Conservation (phyloP, 2,113 vertebrate species). For the Theristicus caerulescens region DNA sequence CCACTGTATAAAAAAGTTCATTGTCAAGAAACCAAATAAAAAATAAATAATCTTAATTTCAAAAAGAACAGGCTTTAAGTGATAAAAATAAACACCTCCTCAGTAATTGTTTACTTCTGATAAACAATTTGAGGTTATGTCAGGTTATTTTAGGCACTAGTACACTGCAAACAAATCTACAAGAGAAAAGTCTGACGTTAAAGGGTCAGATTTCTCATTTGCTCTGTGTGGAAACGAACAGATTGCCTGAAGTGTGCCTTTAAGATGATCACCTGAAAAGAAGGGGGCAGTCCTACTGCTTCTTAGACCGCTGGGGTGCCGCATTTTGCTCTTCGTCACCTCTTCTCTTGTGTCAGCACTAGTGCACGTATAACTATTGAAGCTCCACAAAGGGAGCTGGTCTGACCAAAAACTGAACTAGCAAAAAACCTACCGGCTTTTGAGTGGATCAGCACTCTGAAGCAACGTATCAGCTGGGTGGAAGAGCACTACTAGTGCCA, state of each 20-base stretch:
- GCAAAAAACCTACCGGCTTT: not conserved
- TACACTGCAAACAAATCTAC: not conserved
- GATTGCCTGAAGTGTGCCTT: not conserved
- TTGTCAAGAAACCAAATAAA: not conserved
- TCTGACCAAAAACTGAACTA: not conserved
- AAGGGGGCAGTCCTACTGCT: not conserved
- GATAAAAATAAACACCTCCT: not conserved
- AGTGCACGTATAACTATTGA: rapidly evolving
- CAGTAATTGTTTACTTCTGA: not conserved
- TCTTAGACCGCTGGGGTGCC: not conserved
- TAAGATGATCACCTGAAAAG: not conserved
- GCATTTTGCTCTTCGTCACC: not conserved
- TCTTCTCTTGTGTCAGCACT: not conserved
- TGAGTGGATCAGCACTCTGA: not conserved
- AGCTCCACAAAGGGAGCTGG: not conserved
- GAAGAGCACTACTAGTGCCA: not conserved
- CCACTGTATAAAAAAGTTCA: not conserved
- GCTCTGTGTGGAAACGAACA: not conserved
- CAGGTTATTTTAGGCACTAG: not conserved
- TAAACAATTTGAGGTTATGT: not conserved
- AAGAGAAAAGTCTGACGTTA: not conserved
- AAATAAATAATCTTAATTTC: not conserved
- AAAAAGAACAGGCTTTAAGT: not conserved
- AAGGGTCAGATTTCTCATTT: not conserved
- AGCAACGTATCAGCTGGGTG: rapidly evolving